A percentile compares a stretch with the other conserved stretches of the same genome.
Evolutionary conservation across 1,140 invertebrate species (phyloP).

Genomic region (Leptinotarsa texana): DNA sequence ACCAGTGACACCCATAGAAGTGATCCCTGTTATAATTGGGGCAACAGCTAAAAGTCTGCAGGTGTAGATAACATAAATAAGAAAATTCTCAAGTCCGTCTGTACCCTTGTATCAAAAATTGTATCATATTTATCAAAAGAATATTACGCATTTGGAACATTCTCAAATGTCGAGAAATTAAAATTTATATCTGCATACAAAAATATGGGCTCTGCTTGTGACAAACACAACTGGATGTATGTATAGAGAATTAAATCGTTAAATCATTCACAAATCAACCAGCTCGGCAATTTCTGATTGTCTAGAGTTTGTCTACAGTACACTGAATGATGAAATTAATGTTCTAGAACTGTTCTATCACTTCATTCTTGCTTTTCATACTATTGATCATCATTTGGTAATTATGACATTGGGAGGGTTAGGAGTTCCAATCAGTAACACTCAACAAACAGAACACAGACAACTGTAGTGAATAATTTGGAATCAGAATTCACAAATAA

Average conservation of each 20-base stretch:
- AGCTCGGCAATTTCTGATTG: conserved; percentile 8
- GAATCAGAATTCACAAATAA: neutral
- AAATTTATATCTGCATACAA: neutral
- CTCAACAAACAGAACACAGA: neutral
- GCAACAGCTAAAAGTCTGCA: neutral
- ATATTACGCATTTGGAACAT: neutral
- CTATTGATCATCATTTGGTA: neutral
- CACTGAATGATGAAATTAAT: neutral
- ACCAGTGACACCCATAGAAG: conserved; percentile 2
- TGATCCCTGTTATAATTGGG: too few relatives aligned
- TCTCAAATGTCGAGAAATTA: neutral
- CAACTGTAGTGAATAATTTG: neutral
- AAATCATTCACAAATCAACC: neutral
- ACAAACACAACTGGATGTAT: neutral
- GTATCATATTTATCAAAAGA: conserved; percentile 3
- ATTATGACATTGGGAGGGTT: neutral
- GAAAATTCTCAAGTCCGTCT: neutral
- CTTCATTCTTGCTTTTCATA: neutral
- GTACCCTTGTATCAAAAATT: neutral
- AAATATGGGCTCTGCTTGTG: conserved; percentile 1
- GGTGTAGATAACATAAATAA: neutral
- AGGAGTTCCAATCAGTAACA: neutral
- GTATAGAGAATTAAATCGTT: too few relatives aligned
- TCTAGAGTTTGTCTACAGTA: neutral
- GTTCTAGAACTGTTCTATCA: neutral